A percentile compares a stretch with the other conserved stretches of the same genome.
Evolutionary conservation across 2,797 vertebrate genomes (phyloP).

Genomic region (Scleropages formosus): DNA sequence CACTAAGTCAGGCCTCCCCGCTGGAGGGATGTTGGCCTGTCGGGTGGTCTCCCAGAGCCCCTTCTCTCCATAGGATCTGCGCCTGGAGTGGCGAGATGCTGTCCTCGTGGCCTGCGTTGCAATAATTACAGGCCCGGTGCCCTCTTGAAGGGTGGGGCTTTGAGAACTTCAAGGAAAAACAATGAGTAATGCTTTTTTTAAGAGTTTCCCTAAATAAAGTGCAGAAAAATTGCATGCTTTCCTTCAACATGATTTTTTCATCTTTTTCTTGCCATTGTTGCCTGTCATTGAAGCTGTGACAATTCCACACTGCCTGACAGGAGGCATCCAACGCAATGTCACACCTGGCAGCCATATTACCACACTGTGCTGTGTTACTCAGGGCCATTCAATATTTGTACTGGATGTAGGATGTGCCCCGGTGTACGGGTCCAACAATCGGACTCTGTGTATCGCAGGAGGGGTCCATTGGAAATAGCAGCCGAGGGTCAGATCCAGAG

Average conservation of each 20-base stretch:
- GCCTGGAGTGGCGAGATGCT: not conserved
- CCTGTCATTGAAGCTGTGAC: constrained; percentile 4
- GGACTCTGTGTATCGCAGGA: no score
- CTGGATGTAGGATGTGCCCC: no score
- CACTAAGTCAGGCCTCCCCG: not conserved
- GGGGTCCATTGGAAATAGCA: no score
- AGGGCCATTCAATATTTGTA: not conserved
- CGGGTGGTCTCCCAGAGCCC: constrained; percentile 22
- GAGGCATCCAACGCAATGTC: not conserved
- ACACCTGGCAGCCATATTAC: not conserved
- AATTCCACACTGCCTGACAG: not conserved
- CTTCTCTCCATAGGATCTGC: constrained; percentile 20
- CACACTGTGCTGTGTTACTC: not conserved
- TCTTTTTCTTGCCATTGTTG: not conserved
- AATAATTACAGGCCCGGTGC: constrained; percentile 43
- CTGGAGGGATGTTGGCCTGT: constrained; percentile 22
- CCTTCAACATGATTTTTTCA: not conserved
- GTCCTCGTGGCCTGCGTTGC: constrained; percentile 26
- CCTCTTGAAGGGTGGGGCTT: constrained; percentile 42
- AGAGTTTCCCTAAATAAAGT: constrained; percentile 28
- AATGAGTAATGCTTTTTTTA: constrained; percentile 40
- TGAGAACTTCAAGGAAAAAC: constrained; percentile 38
- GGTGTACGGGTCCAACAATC: no score
- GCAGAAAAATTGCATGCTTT: constrained; percentile 19
- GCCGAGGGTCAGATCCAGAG: no score